Evolutionary conservation across 2,888 invertebrate genomes (phyloP).

Genomic region (Rapana venosa): DNA sequence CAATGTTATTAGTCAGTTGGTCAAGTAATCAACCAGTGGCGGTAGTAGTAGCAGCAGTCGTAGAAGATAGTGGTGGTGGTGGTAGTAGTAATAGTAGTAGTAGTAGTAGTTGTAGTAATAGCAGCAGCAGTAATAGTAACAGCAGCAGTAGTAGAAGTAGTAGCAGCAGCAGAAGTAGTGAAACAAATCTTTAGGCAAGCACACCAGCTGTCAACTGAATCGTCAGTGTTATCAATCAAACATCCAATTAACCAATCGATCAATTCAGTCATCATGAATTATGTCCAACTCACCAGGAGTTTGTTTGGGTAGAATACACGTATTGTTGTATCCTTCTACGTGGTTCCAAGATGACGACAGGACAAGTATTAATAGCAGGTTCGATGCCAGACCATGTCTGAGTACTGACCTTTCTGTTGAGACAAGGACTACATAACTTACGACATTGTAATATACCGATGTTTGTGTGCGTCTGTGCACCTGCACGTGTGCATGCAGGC

Average conservation of each 20-base stretch:
- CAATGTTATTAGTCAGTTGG: no score
- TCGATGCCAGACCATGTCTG: background rate
- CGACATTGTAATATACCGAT: background rate
- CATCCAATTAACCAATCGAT: no score
- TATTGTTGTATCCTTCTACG: background rate
- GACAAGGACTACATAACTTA: background rate
- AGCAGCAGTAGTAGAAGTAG: background rate
- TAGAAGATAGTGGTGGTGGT: background rate
- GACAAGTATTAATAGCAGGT: background rate
- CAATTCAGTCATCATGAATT: background rate
- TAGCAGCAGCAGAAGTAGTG: background rate
- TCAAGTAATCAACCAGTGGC: background rate
- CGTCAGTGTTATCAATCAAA: no score
- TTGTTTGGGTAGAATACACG: background rate
- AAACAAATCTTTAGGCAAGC: no score
- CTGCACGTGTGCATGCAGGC: no score
- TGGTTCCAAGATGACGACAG: background rate
- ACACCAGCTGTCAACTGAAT: no score
- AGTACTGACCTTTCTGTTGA: background rate
- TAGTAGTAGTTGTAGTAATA: background rate
- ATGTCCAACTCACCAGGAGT: background rate
- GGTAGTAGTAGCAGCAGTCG: background rate
- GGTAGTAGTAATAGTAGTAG: background rate
- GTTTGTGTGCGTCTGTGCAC: no score
- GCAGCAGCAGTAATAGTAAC: constrained; percentile 12